phyloP scores from a whole-genome alignment of 2,113 vertebrate genomes.

The Myotis davidii region DNA sequence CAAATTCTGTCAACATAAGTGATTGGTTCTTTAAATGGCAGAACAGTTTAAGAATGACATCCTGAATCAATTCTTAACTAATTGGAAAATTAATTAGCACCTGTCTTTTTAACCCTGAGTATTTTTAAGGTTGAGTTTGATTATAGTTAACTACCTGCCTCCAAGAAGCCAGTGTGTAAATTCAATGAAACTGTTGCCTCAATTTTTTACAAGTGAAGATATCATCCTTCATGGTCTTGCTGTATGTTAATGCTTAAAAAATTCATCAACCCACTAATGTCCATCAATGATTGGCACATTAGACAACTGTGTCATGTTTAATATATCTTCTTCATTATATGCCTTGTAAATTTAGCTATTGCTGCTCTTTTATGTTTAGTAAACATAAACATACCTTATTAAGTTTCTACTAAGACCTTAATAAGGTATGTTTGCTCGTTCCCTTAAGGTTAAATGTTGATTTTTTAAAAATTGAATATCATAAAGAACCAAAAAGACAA shows the following conservation, averaged over 20 bases:
- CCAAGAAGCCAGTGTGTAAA: constrained; percentile 57
- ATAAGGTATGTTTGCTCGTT: constrained; percentile 20
- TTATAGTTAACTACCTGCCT: constrained; percentile 64
- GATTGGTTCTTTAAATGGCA: constrained; percentile 76
- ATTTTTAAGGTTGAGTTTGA: constrained; percentile 73
- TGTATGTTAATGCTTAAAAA: constrained; percentile 39
- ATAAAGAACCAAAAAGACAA: background rate
- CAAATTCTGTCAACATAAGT: constrained; percentile 76
- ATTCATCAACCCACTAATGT: constrained; percentile 16
- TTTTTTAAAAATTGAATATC: background rate
- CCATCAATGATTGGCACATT: constrained; percentile 11
- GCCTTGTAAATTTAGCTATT: background rate
- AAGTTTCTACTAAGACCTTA: background rate
- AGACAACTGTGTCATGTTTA: constrained; percentile 27
- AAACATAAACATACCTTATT: too few relatives aligned
- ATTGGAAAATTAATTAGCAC: constrained; percentile 83
- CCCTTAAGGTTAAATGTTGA: background rate
- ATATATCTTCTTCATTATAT: background rate
- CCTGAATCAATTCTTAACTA: constrained; percentile 80
- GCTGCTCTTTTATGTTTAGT: constrained; percentile 5
- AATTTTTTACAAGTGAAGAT: constrained; percentile 30
- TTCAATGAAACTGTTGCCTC: constrained; percentile 17
- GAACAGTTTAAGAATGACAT: constrained; percentile 74
- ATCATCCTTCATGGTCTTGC: background rate
- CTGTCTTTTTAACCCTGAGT: constrained; percentile 77